phyloP scores from a whole-genome alignment of 2,797 vertebrate species.

The Hapalemur alaotrensis region DNA sequence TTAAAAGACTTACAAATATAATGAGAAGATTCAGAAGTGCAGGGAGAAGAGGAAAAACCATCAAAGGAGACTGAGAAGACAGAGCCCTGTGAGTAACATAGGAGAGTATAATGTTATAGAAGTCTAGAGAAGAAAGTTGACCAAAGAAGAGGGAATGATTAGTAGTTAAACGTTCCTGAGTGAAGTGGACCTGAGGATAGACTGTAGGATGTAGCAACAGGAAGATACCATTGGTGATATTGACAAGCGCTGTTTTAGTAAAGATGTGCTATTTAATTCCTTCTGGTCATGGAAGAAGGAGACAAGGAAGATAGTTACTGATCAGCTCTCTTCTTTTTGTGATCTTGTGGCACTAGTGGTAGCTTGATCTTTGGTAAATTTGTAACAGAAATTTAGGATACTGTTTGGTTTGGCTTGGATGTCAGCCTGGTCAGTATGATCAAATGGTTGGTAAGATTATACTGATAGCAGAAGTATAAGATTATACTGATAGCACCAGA shows the following conservation, averaged over 20 bases:
- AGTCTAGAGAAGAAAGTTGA: not conserved
- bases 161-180: not conserved
- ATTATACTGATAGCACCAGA: conserved; percentile 15
- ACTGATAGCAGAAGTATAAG: not conserved
- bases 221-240: not conserved
- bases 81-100: not conserved
- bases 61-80: not conserved
- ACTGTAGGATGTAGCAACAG: not conserved
- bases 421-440: not conserved
- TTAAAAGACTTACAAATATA: not conserved
- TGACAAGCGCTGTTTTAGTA: not conserved
- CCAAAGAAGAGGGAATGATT: not conserved
- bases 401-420: conserved; percentile 27
- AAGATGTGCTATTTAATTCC: not conserved
- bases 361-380: conserved; percentile 21
- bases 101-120: not conserved
- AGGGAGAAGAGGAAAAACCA: not conserved
- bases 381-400: conserved; percentile 16
- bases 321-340: not conserved
- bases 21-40: not conserved
- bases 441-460: not conserved
- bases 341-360: not conserved
- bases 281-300: not conserved
- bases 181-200: not conserved
- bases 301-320: not conserved